Evolutionary conservation across 2,797 vertebrate species (phyloP).

Genomic region (Synanceia verrucosa): DNA sequence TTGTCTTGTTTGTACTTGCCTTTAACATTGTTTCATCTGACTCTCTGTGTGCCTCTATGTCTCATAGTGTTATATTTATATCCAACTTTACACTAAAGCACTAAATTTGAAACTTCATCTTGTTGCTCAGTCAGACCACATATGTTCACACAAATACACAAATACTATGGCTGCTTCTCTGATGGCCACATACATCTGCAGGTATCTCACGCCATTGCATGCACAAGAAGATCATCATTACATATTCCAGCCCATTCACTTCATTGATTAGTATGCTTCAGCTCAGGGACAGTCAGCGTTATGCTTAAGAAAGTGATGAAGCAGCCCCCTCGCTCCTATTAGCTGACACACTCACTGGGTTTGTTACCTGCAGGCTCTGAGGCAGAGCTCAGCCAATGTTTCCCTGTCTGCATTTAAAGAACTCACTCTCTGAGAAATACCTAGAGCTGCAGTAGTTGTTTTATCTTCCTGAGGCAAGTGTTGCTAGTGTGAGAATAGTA

Average conservation of each 20-base stretch:
- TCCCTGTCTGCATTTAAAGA: neutral
- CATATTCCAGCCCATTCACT: constrained; percentile 4
- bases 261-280: constrained; percentile 9
- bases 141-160: neutral
- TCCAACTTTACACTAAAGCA: too few relatives aligned
- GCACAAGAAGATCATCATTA: constrained; percentile 24
- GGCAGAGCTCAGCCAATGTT: constrained; percentile 24
- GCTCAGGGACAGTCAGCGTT: constrained; percentile 14
- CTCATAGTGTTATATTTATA: too few relatives aligned
- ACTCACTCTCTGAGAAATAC: neutral
- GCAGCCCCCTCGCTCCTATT: constrained; percentile 24
- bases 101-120: too few relatives aligned
- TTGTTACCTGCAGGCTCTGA: constrained; percentile 18
- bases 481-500: constrained; percentile 1
- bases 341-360: constrained; percentile 19
- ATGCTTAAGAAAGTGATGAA: constrained; percentile 35
- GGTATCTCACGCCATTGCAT: constrained; percentile 1
- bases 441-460: neutral
- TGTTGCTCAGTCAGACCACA: neutral
- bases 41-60: too few relatives aligned
- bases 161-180: neutral
- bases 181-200: neutral
- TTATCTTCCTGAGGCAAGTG: constrained; percentile 3
- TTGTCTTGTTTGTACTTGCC: too few relatives aligned
- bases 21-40: too few relatives aligned